Percentiles rank a stretch among this genome's conserved stretches.
Evolutionary conservation across 1,140 invertebrate species (phyloP).

Genomic region (Aphidius ervi): DNA sequence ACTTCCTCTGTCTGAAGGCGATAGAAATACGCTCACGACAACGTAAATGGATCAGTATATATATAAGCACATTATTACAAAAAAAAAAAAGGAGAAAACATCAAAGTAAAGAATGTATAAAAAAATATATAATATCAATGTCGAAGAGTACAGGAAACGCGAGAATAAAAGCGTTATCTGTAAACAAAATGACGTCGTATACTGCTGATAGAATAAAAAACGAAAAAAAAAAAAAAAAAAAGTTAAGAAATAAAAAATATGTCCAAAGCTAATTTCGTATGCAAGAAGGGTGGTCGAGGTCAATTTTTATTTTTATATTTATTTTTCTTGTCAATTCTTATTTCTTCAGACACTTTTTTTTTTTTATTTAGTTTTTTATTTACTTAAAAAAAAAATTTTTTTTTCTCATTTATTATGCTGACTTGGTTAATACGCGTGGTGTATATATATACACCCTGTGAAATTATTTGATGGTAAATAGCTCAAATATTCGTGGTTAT

Average conservation of each 20-base stretch:
- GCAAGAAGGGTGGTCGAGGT: neutral
- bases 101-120: too few relatives aligned
- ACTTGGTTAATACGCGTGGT: neutral
- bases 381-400: neutral
- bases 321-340: too few relatives aligned
- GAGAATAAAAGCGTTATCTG: conserved; percentile 5
- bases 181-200: neutral
- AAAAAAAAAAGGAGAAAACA: neutral
- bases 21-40: conserved; percentile 33
- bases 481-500: conserved; percentile 9
- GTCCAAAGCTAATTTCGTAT: too few relatives aligned
- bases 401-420: conserved; percentile 1
- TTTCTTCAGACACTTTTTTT: too few relatives aligned
- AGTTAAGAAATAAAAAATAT: too few relatives aligned
- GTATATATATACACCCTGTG: neutral
- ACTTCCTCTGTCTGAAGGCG: conserved; percentile 27
- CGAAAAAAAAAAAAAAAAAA: too few relatives aligned
- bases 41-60: conserved; percentile 33
- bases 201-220: too few relatives aligned
- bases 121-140: neutral
- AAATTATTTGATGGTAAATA: conserved; percentile 15
- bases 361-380: too few relatives aligned
- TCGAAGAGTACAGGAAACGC: neutral
- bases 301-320: too few relatives aligned
- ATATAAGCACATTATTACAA: conserved; percentile 6